Evolutionary conservation across 2,113 vertebrate genomes (phyloP).

Genomic region (Cromileptes altivelis): DNA sequence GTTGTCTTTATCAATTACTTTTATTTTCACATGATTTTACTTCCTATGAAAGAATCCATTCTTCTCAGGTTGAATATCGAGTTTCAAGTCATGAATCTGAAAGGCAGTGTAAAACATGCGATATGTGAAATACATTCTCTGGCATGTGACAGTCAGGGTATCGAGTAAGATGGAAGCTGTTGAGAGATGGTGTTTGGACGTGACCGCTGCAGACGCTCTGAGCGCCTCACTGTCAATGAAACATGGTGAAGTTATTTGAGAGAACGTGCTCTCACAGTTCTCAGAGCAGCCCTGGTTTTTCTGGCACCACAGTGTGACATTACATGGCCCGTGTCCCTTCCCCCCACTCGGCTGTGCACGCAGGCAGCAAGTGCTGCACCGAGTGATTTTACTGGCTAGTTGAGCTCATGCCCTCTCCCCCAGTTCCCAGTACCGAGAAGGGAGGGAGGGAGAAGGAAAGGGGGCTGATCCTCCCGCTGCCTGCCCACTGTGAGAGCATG

Average conservation of each 20-base stretch:
- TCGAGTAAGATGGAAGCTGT: background rate
- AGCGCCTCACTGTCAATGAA: background rate
- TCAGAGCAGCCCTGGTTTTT: constrained; percentile 47
- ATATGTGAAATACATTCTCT: background rate
- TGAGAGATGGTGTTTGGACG: constrained; percentile 19
- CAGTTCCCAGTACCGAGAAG: constrained; percentile 65
- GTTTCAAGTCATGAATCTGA: background rate
- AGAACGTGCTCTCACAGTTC: constrained; percentile 13
- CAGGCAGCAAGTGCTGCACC: constrained; percentile 55
- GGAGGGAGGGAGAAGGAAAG: constrained; percentile 31
- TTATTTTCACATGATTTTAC: background rate
- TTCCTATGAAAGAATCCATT: background rate
- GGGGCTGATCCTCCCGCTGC: constrained; percentile 17
- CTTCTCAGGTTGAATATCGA: background rate
- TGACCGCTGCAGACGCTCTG: background rate
- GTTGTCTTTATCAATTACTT: no score
- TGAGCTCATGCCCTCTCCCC: constrained; percentile 71
- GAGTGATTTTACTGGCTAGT: constrained; percentile 70
- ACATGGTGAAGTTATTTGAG: background rate
- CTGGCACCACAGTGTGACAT: constrained; percentile 72
- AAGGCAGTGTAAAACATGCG: background rate
- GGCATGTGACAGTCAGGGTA: background rate
- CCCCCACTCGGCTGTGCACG: constrained; percentile 54
- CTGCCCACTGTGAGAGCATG: constrained; percentile 39
- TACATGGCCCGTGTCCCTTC: constrained; percentile 56